A percentile compares a stretch with the other conserved stretches of the same genome.
These are phyloP conservation scores for Lateolabrax maculatus DNA, from an alignment of 2,797 vertebrate species.

Conservation along the genomic window DNA sequence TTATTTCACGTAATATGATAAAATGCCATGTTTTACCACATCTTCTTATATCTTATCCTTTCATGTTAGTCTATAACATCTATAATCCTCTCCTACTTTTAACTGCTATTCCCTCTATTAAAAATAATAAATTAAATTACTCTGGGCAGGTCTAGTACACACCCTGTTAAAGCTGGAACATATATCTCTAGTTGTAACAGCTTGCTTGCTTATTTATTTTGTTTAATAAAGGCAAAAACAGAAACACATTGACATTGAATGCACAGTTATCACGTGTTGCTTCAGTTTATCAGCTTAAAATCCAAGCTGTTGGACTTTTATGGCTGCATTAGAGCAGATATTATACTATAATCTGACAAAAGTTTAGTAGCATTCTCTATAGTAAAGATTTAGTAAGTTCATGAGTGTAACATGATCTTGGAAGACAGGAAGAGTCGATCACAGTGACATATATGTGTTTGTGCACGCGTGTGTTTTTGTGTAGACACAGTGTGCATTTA, in stretches of 20 bases:
- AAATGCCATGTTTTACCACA: neutral
- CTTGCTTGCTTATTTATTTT: neutral
- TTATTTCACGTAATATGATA: neutral
- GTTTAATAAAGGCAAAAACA: neutral
- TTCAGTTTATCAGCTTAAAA: too few relatives aligned
- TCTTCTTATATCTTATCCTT: neutral
- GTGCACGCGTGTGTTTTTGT: constrained; percentile 54
- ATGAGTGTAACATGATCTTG: constrained; percentile 61
- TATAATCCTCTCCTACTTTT: neutral
- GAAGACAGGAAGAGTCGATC: constrained; percentile 54
- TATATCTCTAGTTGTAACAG: neutral
- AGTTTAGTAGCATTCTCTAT: too few relatives aligned
- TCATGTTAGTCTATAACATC: neutral
- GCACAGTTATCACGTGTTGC: neutral
- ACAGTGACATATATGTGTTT: constrained; percentile 56
- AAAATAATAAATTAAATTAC: neutral
- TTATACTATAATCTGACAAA: neutral
- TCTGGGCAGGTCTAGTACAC: neutral
- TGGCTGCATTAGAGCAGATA: neutral
- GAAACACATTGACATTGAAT: neutral
- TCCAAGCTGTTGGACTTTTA: neutral
- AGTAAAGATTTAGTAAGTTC: neutral
- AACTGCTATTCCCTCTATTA: neutral
- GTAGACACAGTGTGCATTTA: constrained; percentile 60
- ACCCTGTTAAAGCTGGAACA: neutral